Conservation (phyloP, 2,797 vertebrate species). For the Xyrichtys novacula region DNA sequence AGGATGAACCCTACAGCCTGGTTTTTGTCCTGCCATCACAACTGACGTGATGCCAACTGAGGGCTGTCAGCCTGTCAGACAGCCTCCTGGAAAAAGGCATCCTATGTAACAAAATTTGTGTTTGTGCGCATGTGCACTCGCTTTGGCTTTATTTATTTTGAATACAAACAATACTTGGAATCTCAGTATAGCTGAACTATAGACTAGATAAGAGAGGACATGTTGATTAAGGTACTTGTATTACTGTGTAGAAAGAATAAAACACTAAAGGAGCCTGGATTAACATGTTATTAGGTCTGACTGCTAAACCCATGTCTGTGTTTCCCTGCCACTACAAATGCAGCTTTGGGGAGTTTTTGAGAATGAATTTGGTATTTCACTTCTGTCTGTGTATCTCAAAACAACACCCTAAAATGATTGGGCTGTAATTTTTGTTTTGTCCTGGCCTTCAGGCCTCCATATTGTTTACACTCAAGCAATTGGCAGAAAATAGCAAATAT, state of each 20-base stretch:
- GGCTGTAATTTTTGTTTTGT: slow-evolving; percentile 17
- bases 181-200: neutral
- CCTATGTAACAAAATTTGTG: slow-evolving; percentile 47
- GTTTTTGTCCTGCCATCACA: slow-evolving; percentile 58
- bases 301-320: slow-evolving; percentile 49
- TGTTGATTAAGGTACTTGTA: slow-evolving; percentile 1
- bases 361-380: slow-evolving; percentile 50
- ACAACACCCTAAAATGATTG: slow-evolving; percentile 26
- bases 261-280: slow-evolving; percentile 39
- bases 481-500: slow-evolving; percentile 46
- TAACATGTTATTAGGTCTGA: slow-evolving; percentile 44
- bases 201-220: neutral
- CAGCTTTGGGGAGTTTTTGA: slow-evolving; percentile 54
- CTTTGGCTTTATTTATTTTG: too few species aligned
- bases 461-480: slow-evolving; percentile 58
- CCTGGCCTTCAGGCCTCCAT: slow-evolving; percentile 21
- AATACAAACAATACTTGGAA: too few species aligned
- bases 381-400: slow-evolving; percentile 49
- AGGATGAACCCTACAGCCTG: slow-evolving; percentile 38
- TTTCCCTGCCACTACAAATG: slow-evolving; percentile 45
- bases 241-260: slow-evolving; percentile 10
- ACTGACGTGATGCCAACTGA: slow-evolving; percentile 40
- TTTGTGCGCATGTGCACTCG: slow-evolving; percentile 27
- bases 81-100: slow-evolving; percentile 54
- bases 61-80: slow-evolving; percentile 67